Conservation (phyloP, 2,888 invertebrate species). For the Alitta virens region DNA sequence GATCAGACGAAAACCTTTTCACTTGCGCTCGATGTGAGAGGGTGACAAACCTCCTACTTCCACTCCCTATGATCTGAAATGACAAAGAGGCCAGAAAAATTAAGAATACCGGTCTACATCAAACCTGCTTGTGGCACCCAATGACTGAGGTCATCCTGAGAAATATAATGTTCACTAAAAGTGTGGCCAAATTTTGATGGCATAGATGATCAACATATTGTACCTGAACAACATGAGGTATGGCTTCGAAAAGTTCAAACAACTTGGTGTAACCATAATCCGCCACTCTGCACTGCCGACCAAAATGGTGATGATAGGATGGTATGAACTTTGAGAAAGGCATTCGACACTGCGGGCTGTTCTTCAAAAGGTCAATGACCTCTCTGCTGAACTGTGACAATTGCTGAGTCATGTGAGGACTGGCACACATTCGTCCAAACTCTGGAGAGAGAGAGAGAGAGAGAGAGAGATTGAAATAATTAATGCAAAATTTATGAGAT, state of each 20-base stretch:
- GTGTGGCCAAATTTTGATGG: neutral
- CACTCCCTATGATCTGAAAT: constrained; percentile 82
- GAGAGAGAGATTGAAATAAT: neutral
- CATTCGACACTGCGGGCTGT: constrained; percentile 81
- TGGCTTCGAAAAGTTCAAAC: constrained; percentile 86
- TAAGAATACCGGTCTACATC: too few species aligned
- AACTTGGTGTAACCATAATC: constrained; percentile 92
- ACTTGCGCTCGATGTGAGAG: constrained; percentile 81
- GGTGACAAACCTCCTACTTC: constrained; percentile 81
- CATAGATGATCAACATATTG: neutral
- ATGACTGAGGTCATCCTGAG: too few species aligned
- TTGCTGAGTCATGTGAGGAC: constrained; percentile 61
- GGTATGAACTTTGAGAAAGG: constrained; percentile 90
- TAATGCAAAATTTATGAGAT: too few species aligned
- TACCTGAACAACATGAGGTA: constrained; percentile 71
- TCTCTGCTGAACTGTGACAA: constrained; percentile 81
- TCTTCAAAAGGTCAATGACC: constrained; percentile 81
- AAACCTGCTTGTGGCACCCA: too few species aligned
- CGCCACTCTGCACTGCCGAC: constrained; percentile 85
- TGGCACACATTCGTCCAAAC: constrained; percentile 24
- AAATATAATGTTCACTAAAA: too few species aligned
- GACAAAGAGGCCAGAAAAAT: too few species aligned
- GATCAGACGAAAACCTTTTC: constrained; percentile 80
- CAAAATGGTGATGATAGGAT: constrained; percentile 92
- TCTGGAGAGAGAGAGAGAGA: constrained; percentile 21